Evolutionary conservation across 1,140 invertebrate species (phyloP).

Genomic region (Heliconius nattereri): DNA sequence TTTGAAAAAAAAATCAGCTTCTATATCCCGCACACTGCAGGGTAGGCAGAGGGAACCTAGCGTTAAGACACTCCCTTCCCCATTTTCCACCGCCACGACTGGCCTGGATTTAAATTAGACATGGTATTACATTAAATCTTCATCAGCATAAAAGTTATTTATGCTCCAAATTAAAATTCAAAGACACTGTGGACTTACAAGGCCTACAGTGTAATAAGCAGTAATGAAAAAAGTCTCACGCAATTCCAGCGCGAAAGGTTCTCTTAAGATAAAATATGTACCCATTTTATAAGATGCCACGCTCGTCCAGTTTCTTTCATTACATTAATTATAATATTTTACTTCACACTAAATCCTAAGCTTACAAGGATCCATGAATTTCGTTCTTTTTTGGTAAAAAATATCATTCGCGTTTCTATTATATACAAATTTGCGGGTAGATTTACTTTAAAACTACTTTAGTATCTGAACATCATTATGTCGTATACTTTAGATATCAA

Average conservation of each 20-base stretch:
- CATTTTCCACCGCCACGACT: too few species aligned
- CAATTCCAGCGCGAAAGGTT: background rate
- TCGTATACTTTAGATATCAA: too few species aligned
- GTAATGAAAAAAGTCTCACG: slow-evolving; percentile 7
- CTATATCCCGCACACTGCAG: too few species aligned
- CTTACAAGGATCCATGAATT: too few species aligned
- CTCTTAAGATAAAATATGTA: slow-evolving; percentile 11
- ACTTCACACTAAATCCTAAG: slow-evolving; percentile 10
- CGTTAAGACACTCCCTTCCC: too few species aligned
- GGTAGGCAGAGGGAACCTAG: too few species aligned
- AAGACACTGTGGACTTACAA: background rate
- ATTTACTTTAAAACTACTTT: too few species aligned
- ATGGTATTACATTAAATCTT: background rate
- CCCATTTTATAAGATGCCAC: slow-evolving; percentile 5
- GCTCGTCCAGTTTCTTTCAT: slow-evolving; percentile 1
- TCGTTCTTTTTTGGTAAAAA: too few species aligned
- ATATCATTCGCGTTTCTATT: too few species aligned
- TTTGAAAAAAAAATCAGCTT: too few species aligned
- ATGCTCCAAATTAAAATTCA: slow-evolving; percentile 7
- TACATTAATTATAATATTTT: slow-evolving; percentile 14
- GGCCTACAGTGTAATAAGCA: slow-evolving; percentile 5
- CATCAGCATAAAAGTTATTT: slow-evolving; percentile 10
- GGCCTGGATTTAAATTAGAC: background rate
- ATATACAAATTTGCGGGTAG: too few species aligned
- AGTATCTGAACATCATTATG: too few species aligned